phyloP scores from a whole-genome alignment of 1,140 invertebrate genomes.

The Nylanderia fulva region DNA sequence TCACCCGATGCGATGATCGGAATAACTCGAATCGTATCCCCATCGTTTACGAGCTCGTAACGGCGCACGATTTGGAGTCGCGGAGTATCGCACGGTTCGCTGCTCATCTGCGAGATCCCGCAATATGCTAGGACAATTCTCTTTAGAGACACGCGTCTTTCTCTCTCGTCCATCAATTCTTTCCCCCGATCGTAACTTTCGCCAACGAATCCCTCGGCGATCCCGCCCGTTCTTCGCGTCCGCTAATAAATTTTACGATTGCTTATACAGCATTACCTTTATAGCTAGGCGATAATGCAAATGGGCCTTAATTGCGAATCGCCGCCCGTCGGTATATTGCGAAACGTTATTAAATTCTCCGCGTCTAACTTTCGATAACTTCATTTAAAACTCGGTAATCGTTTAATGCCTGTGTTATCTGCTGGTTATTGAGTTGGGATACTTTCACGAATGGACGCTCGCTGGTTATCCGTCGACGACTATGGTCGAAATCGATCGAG shows the following conservation, averaged over 20 bases:
- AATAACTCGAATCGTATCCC: not conserved
- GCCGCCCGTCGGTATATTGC: slow-evolving; percentile 47
- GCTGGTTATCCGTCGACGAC: slow-evolving; percentile 22
- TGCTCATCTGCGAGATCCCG: not conserved
- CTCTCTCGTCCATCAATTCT: not conserved
- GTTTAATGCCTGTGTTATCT: slow-evolving; percentile 58
- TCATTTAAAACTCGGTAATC: slow-evolving; percentile 58
- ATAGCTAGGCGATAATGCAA: slow-evolving; percentile 57
- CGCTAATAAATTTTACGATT: slow-evolving; percentile 47
- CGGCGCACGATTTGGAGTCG: slow-evolving; percentile 25
- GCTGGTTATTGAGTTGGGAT: slow-evolving; percentile 56
- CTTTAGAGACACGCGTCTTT: not conserved
- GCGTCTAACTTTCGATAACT: slow-evolving; percentile 56
- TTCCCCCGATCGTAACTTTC: slow-evolving; percentile 11
- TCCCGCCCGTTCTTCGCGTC: slow-evolving; percentile 1
- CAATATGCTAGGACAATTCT: slow-evolving; percentile 16
- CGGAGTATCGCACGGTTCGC: not conserved
- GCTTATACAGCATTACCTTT: slow-evolving; percentile 11
- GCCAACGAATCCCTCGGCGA: not conserved
- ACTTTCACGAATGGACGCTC: slow-evolving; percentile 42
- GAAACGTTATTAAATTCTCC: slow-evolving; percentile 50
- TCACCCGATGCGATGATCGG: not conserved
- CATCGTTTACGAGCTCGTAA: slow-evolving; percentile 42
- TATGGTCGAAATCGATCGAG: slow-evolving; percentile 17
- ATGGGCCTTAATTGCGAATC: slow-evolving; percentile 52